Conservation (phyloP, 2,888 invertebrate genomes). For the Heliconius erato region DNA sequence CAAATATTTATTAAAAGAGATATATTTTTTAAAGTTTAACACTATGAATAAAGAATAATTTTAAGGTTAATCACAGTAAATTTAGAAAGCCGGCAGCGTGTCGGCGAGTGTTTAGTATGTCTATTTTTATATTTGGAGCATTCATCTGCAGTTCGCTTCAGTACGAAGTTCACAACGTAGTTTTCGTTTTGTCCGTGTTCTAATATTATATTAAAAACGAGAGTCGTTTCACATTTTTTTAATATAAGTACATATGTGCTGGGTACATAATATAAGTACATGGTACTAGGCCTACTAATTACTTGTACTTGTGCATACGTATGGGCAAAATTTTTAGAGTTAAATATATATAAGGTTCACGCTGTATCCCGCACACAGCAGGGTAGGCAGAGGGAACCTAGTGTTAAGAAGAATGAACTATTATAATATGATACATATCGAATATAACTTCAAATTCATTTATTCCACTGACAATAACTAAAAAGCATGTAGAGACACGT, state of each 20-base stretch:
- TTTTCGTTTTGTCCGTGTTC: slow-evolving; percentile 35
- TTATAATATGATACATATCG: too few relatives aligned
- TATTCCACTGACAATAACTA: background rate
- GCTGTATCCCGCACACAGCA: too few relatives aligned
- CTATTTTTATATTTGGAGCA: slow-evolving; percentile 80
- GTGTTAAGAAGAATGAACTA: too few relatives aligned
- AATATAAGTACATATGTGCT: background rate
- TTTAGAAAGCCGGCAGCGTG: slow-evolving; percentile 68
- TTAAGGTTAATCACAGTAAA: slow-evolving; percentile 66
- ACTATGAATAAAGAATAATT: slow-evolving; percentile 39
- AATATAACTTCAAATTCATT: background rate
- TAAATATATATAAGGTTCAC: background rate
- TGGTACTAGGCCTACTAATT: background rate
- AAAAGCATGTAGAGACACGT: background rate
- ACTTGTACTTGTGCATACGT: background rate
- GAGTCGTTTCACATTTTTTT: background rate
- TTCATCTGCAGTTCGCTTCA: slow-evolving; percentile 71
- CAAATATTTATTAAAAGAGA: background rate
- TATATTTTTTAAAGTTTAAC: background rate
- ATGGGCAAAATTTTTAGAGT: background rate
- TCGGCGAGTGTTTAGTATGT: slow-evolving; percentile 62
- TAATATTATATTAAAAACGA: background rate
- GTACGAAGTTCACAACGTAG: slow-evolving; percentile 56
- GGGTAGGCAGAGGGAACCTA: too few relatives aligned
- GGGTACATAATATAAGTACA: background rate